Base-by-base conservation (phyloP, 2,888 invertebrate genomes). In the Venusia cambrica region DNA sequence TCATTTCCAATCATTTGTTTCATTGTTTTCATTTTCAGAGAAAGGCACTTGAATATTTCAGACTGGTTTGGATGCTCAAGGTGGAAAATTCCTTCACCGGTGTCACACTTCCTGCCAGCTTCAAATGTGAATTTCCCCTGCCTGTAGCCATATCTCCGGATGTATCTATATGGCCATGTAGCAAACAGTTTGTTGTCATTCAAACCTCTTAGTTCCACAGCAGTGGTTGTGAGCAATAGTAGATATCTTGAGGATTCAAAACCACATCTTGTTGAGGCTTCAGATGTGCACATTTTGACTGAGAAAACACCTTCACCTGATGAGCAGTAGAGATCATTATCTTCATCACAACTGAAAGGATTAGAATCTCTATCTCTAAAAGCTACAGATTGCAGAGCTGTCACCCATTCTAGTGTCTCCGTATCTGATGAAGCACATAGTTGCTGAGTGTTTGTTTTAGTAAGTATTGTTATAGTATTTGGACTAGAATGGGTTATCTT, bases 101-200 rank as follows among this genome's bases (percentile, higher is more conserved):
- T 94, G 50, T 93, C 92, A 76, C 95, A 95, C 73, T 95, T 95
- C 38, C 95, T 88, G 0, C 95, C 95, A 8, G 95, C 95, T 87
- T 96, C 95, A 73, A 96, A 95, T 15, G 94, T 94, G 63, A 96
- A 95, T 72, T 93, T 94, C 19, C 94, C 94, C 68, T 93, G 92
- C 51, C 93, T 91, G 58, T 94, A 94, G n/a, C 95, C 95, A 72
- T 96, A 95, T 41, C 94, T 89, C 41, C 95, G 88, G 48, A 96
- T 95, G 62, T 92, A 95, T 52, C 93, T 90, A 70, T 94, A 95
- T 22, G 95, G 95, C 95, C 95, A 96, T 25, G 92, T 94, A 41
- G 91, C 94, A 55, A 92, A 80, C 8, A 92, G 73, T 48, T 90
- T 90, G 54, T 89, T 90, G 51, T 91, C 89, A 59, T 90, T 90